Base-by-base conservation (phyloP, 2,797 vertebrate species). In the Arctocebus calabarensis region DNA sequence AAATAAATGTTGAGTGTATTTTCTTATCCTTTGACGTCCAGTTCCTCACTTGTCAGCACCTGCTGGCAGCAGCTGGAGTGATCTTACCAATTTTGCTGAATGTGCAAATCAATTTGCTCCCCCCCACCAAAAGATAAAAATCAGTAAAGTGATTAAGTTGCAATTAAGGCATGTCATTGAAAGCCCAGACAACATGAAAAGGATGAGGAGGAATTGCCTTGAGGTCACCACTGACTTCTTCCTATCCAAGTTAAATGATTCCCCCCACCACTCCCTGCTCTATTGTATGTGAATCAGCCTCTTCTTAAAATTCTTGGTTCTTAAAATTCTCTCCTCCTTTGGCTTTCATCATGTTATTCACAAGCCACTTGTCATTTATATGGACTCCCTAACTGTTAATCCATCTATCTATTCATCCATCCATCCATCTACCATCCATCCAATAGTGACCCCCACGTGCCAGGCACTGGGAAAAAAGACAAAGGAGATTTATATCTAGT, bases 91-190 rank as follows among this genome's bases (percentile, higher is more conserved):
- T 92, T 96, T 75, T 96, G 95, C 91, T 77, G 64, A 75, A 85
- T 97, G 92, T 96, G 95, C 81, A 94, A 95, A 95, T 96, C 97
- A 96, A 96, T 96, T 91, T 94, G 91, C 96, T 93, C 59, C 91
- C 88, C 78, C 88, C 1, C 16, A 74, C 1, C 16, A 78, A 79
- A 97, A 96, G 88, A 96, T 23, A 95, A 96, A 96, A 96, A 96
- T 94, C 83, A 88, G 94, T 52, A 95, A 89, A 95, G 95, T 88
- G 86, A 97, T 95, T 90, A 96, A 87, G 79, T 91, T 90, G 71
- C 61, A 95, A 93, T 77, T 78, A 96, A 96, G 55, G 81, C 64
- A 88, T 70, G 84, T 68, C 95, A 96, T 1, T 88, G 94, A 90
- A 87, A 90, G 64, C 40, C 92, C 62, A 86, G 95, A 62, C 70